phyloP scores from a whole-genome alignment of 1,140 invertebrate species.

The Habropoda laboriosa region DNA sequence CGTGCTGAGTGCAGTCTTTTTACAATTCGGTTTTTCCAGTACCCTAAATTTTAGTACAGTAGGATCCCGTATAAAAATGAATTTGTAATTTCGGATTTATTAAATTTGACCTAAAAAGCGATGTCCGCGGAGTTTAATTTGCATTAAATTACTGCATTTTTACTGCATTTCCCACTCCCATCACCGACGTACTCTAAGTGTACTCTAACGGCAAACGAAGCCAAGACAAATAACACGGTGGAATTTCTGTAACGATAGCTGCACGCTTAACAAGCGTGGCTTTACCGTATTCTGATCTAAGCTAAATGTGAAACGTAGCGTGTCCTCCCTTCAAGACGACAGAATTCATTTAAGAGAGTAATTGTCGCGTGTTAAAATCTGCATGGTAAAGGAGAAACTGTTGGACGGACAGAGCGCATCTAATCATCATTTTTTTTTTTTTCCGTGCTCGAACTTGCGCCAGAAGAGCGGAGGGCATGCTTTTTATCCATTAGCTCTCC shows the following conservation, averaged over 20 bases:
- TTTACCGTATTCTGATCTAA: background rate
- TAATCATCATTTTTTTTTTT: constrained; percentile 17
- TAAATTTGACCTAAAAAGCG: no score
- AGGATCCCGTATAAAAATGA: no score
- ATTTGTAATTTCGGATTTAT: no score
- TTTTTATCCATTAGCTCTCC: constrained; percentile 34
- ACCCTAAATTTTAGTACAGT: no score
- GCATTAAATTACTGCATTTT: no score
- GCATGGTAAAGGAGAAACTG: background rate
- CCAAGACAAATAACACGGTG: no score
- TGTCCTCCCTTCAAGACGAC: background rate
- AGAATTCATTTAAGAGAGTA: background rate
- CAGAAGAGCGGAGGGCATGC: background rate
- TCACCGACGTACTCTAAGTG: no score
- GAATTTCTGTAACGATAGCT: background rate
- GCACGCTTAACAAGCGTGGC: background rate
- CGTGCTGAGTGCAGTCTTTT: no score
- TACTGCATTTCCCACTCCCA: no score
- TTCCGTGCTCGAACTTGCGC: background rate
- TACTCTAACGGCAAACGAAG: no score
- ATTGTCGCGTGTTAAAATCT: background rate
- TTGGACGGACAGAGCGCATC: background rate
- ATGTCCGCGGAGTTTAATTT: no score
- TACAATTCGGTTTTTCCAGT: no score
- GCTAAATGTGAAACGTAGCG: background rate